Evolutionary conservation across 2,797 vertebrate species (phyloP), one percentile per base, ranked within the genome.

Genomic region (Sorex maritimensis): DNA sequence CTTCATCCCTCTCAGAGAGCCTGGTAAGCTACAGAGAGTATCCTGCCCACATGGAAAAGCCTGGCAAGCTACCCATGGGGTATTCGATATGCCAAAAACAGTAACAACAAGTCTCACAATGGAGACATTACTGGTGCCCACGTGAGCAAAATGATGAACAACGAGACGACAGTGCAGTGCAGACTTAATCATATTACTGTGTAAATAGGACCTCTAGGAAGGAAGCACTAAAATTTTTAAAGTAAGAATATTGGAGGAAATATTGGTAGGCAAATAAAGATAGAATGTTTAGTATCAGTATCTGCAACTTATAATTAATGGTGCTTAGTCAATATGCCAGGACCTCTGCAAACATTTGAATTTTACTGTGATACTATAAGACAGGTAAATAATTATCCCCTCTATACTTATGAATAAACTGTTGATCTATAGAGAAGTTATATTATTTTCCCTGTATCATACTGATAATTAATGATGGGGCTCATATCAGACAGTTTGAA

Each of bases 291-390:
- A 90, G 38, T 6, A 91, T 34, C 52, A 71, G 12, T 71, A 81
- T 9, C 65, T 82, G 44, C n/a, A 78, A 84, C 12, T 94, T 82
- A 58, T 34, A 38, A 91, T 73, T 80, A 49, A 14, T 61, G 46
- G 14, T 69, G 8, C 21, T 75, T 69, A 28, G 74, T 74, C 34
- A 80, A 63, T 83, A 82, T 86, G 13, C 19, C 78, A 86, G 34
- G 24, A 7, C 15, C 19, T 73, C n/a, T 28, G 67, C 30, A 73
- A 44, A 74, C 2, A 93, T 24, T 78, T 73, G 73, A 79, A 87
- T 9, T 41, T 73, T 24, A 69, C 28, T 74, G 21, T 74, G 34
- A 55, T 89, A 28, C 13, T 52, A 6, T 83, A 65, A 52, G 28
- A 69, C 26, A 8, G 13, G 4, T 82, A 34, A 30, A 61, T 26